These are phyloP conservation scores for Corythornis madagascariensis DNA, from an alignment of 2,113 vertebrate species.

Conservation along the genomic window DNA sequence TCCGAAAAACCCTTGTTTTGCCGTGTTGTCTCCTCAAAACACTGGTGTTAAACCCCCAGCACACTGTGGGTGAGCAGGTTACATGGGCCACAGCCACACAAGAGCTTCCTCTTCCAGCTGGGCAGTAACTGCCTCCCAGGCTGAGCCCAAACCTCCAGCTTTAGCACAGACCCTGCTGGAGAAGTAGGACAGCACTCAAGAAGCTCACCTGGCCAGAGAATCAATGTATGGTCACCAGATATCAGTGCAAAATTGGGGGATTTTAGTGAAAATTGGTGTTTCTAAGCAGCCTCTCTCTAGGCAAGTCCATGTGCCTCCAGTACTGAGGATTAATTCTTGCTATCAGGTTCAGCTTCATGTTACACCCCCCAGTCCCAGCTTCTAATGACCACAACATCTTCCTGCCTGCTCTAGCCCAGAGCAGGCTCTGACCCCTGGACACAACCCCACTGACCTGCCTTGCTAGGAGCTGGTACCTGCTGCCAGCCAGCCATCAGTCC, in stretches of 20 bases:
- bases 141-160: not conserved
- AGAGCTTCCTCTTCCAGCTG: not conserved
- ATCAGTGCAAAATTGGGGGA: not conserved
- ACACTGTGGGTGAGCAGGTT: fast-evolving
- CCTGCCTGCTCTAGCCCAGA: fast-evolving
- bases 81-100: fast-evolving
- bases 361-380: fast-evolving
- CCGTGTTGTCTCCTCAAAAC: not conserved
- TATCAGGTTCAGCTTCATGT: fast-evolving
- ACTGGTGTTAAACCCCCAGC: not conserved
- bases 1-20: conserved; percentile 54
- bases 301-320: fast-evolving
- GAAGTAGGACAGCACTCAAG: not conserved
- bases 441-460: not conserved
- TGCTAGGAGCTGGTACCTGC: not conserved
- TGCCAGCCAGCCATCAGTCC: fast-evolving
- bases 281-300: not conserved
- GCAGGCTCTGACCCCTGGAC: not conserved
- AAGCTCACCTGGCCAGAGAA: fast-evolving
- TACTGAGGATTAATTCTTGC: not conserved
- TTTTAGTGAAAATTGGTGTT: not conserved
- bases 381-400: not conserved
- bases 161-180: not conserved
- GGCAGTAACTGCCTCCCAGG: not conserved
- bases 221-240: not conserved